A percentile compares a stretch with the other conserved stretches of the same genome.
phyloP scores from a whole-genome alignment of 2,113 vertebrate species.

The Psophia crepitans region DNA sequence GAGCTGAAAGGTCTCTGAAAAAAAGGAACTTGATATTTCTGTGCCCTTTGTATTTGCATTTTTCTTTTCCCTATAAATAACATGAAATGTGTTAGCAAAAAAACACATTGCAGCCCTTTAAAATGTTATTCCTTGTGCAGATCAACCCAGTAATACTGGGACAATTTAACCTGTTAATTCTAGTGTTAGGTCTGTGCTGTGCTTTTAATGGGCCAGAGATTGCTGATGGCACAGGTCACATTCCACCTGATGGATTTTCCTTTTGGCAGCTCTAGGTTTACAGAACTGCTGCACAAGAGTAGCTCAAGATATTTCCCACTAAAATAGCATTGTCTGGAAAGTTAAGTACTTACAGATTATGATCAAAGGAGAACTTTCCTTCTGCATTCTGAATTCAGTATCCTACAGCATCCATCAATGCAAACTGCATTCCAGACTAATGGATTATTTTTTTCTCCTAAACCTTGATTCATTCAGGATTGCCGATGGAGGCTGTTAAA shows the following conservation, averaged over 20 bases:
- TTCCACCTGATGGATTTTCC: neutral
- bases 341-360: neutral
- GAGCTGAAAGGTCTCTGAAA: neutral
- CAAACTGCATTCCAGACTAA: neutral
- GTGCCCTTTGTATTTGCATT: neutral
- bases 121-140: neutral
- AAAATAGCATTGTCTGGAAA: neutral
- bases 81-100: neutral
- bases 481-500: neutral
- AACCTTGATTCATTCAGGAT: neutral
- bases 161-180: neutral
- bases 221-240: neutral
- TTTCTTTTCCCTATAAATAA: neutral
- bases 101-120: neutral
- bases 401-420: neutral
- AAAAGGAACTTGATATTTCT: neutral
- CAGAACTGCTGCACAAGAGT: neutral
- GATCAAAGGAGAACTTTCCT: neutral
- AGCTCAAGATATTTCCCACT: neutral
- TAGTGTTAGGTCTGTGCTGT: neutral
- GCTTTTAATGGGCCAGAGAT: neutral
- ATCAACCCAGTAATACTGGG: neutral
- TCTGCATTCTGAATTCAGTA: neutral
- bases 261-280: neutral
- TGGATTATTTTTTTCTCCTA: neutral